phyloP scores from a whole-genome alignment of 2,888 invertebrate genomes.

The Melieria omissa region DNA sequence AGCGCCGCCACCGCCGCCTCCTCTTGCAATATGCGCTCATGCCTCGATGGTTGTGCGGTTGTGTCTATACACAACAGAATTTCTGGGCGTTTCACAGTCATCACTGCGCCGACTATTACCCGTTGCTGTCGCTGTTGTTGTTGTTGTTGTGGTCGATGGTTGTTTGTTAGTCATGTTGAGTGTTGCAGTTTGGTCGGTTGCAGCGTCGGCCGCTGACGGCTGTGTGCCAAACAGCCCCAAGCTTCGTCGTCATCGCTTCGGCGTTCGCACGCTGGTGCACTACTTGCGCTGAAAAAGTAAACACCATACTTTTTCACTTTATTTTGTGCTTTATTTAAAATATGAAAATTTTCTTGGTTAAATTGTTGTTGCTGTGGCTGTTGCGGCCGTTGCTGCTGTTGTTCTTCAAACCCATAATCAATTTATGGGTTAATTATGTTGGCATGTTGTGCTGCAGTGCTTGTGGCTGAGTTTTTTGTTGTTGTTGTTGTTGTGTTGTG shows the following conservation, averaged over 20 bases:
- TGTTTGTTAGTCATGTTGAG: no score
- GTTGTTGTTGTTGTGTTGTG: constrained; percentile 12
- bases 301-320: constrained; percentile 38
- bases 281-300: no score
- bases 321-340: constrained; percentile 24
- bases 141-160: background rate
- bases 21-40: constrained; percentile 17
- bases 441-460: background rate
- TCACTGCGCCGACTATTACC: background rate
- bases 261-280: no score
- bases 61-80: constrained; percentile 17
- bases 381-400: constrained; percentile 23
- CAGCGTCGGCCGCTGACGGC: background rate
- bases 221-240: background rate
- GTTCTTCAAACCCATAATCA: constrained; percentile 43
- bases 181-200: background rate
- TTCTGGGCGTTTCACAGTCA: background rate
- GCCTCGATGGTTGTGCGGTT: constrained; percentile 10
- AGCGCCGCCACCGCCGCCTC: constrained; percentile 25
- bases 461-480: background rate
- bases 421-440: constrained; percentile 45
- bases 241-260: no score
- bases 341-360: constrained; percentile 11
- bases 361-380: constrained; percentile 35
- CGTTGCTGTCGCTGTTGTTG: constrained; percentile 6